Conservation (phyloP, 2,113 vertebrate species). For the Tor tambroides region DNA sequence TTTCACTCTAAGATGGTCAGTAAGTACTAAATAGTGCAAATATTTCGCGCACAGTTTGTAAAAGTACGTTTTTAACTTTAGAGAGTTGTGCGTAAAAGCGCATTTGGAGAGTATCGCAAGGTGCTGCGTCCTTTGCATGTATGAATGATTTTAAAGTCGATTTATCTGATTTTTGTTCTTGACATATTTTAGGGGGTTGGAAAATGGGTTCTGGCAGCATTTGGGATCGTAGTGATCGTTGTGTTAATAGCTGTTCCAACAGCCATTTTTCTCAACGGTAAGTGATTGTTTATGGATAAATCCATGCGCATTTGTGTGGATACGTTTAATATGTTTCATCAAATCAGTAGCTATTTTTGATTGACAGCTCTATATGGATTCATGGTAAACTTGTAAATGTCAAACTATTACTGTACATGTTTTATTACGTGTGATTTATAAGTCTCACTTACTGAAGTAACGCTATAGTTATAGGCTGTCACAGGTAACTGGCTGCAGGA, state of each 20-base stretch:
- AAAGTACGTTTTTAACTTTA: background rate
- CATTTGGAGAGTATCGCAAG: background rate
- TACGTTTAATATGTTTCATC: background rate
- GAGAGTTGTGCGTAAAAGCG: background rate
- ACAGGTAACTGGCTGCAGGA: background rate
- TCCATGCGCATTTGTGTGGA: background rate
- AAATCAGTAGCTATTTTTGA: background rate
- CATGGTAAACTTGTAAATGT: background rate
- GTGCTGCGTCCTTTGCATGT: background rate
- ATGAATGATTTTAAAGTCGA: no score
- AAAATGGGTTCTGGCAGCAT: conserved; percentile 71
- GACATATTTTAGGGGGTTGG: conserved; percentile 62
- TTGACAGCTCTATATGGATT: background rate
- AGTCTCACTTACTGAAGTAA: background rate
- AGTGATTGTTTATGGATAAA: conserved; percentile 40
- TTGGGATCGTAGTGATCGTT: conserved; percentile 65
- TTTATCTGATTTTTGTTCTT: conserved; percentile 9
- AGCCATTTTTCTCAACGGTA: conserved; percentile 70
- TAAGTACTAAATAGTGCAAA: background rate
- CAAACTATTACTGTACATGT: background rate
- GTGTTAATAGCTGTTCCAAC: conserved; percentile 75
- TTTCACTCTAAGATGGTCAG: conserved; percentile 41
- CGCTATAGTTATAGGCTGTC: background rate
- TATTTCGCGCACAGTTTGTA: background rate
- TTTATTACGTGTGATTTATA: background rate